These are phyloP conservation scores for Pachyseris speciosa DNA, from an alignment of 64 coral and sea anemone species.

Conservation along the genomic window DNA sequence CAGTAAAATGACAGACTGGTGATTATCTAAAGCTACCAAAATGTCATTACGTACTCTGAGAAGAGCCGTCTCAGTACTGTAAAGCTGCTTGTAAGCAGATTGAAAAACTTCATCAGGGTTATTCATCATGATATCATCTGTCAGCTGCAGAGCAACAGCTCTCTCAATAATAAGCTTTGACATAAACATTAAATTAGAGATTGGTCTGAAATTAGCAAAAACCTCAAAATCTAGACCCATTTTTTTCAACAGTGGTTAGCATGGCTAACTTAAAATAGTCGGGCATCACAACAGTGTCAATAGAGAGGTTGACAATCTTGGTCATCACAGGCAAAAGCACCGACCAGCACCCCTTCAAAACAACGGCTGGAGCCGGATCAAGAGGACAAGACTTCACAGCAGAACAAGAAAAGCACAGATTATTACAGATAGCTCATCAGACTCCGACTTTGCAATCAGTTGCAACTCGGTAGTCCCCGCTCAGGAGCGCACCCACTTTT, in stretches of 20 bases:
- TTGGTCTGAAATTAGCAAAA: slow-evolving; percentile 30
- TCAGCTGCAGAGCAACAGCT: slow-evolving; percentile 7
- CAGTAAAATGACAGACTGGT: background rate
- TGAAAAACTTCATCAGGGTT: slow-evolving; percentile 7
- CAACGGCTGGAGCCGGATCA: background rate
- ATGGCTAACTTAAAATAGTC: background rate
- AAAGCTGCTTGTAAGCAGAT: slow-evolving; percentile 4
- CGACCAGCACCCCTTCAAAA: background rate
- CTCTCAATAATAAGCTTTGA: slow-evolving; percentile 15
- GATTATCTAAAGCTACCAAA: background rate
- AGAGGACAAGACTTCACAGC: background rate
- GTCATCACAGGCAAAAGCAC: background rate
- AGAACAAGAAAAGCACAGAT: too few species aligned
- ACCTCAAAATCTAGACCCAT: background rate
- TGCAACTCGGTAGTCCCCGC: too few species aligned
- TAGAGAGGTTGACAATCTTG: background rate
- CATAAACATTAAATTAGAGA: slow-evolving; percentile 30
- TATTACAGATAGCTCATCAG: too few species aligned
- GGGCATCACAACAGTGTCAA: background rate
- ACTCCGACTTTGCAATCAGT: too few species aligned
- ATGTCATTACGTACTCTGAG: slow-evolving; percentile 16
- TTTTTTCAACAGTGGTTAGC: background rate
- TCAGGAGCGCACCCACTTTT: too few species aligned
- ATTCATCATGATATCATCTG: background rate
- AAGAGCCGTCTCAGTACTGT: slow-evolving; percentile 19